Percentiles rank a stretch among this genome's conserved stretches.
These are phyloP conservation scores for Chanos chanos DNA, from an alignment of 2,797 vertebrate genomes.

Conservation along the genomic window DNA sequence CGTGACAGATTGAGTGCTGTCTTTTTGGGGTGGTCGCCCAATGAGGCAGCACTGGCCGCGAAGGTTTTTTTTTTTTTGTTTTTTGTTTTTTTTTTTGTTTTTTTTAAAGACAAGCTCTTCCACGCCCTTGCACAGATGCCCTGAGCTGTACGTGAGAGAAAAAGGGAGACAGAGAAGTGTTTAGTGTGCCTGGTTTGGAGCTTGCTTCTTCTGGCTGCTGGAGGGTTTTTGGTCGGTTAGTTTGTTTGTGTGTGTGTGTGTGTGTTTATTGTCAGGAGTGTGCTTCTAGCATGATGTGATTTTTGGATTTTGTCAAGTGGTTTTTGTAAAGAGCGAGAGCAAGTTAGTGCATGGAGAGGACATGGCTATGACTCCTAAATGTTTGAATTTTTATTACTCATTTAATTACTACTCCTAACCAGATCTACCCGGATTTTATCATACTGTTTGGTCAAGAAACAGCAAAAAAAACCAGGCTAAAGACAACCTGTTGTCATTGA, in stretches of 20 bases:
- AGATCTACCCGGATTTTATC: too few relatives aligned
- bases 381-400: too few relatives aligned
- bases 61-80: too few relatives aligned
- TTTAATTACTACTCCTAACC: too few relatives aligned
- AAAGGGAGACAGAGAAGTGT: constrained; percentile 30
- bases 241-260: neutral
- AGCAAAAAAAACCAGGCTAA: too few relatives aligned
- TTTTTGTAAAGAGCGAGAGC: too few relatives aligned
- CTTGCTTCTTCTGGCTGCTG: constrained; percentile 17
- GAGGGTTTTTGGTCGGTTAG: neutral
- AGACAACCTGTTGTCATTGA: too few relatives aligned
- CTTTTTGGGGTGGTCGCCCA: constrained; percentile 51
- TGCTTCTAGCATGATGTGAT: constrained; percentile 5
- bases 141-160: constrained; percentile 32
- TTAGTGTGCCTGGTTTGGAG: constrained; percentile 29
- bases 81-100: too few relatives aligned
- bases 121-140: constrained; percentile 6
- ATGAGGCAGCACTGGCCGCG: constrained; percentile 47
- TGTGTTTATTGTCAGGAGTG: neutral
- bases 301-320: too few relatives aligned
- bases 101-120: constrained; percentile 17
- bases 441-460: too few relatives aligned
- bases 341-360: too few relatives aligned
- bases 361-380: too few relatives aligned
- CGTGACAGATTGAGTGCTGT: constrained; percentile 67